Evolutionary conservation across 2,113 vertebrate species (phyloP).

Genomic region (Callopanchax toddi): DNA sequence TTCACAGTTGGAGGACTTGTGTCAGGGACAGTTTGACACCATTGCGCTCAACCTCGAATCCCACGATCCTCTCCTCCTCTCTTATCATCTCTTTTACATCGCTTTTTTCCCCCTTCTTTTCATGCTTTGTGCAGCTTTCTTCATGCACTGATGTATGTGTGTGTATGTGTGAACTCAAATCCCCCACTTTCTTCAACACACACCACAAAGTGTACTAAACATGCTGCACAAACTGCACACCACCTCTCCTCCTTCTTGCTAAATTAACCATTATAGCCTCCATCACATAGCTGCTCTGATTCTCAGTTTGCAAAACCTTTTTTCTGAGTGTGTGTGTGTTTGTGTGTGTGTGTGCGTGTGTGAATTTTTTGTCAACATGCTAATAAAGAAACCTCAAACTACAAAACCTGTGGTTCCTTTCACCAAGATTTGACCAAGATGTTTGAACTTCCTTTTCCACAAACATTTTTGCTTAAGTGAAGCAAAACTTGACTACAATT

Average conservation of each 20-base stretch:
- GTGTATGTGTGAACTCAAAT: no score
- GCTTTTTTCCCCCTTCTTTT: not conserved
- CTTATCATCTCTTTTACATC: conserved; percentile 5
- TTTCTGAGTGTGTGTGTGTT: not conserved
- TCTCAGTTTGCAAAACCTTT: conserved; percentile 25
- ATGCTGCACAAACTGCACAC: conserved; percentile 13
- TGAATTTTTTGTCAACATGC: not conserved
- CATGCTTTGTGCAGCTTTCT: not conserved
- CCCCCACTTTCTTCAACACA: conserved; percentile 1
- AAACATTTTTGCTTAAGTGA: conserved; percentile 53
- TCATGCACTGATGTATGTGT: not conserved
- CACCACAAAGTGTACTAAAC: conserved; percentile 32
- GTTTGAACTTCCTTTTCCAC: conserved; percentile 58
- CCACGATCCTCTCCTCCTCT: conserved; percentile 3
- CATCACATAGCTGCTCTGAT: conserved; percentile 45
- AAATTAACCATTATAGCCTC: conserved; percentile 51
- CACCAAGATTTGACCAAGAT: conserved; percentile 63
- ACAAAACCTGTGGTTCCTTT: conserved; percentile 12
- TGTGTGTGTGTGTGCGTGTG: not conserved
- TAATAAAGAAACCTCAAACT: conserved; percentile 27
- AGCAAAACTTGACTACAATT: conserved; percentile 54
- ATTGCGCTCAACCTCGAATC: conserved; percentile 17
- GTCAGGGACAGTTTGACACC: conserved; percentile 52
- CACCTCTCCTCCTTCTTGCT: conserved; percentile 32
- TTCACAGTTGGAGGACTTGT: conserved; percentile 65